A percentile compares a stretch with the other conserved stretches of the same genome.
Conservation (phyloP, 2,888 invertebrate species). For the Limnephilus marmoratus region DNA sequence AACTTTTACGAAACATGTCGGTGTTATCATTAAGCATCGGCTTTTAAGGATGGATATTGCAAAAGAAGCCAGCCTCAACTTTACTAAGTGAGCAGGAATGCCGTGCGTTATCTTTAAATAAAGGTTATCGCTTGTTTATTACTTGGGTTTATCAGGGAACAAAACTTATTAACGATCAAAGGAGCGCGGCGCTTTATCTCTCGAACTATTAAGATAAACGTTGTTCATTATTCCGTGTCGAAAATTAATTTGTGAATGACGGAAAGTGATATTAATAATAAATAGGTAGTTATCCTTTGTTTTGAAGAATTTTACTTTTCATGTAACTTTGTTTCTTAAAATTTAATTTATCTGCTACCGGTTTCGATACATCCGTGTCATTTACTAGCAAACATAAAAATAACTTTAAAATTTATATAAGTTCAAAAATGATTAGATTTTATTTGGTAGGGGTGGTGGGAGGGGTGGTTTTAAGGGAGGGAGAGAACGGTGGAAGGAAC, state of each 20-base stretch:
- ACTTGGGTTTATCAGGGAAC: neutral
- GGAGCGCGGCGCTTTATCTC: conserved; percentile 1
- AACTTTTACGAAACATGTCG: neutral
- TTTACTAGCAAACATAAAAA: too few species aligned
- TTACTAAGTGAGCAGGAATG: neutral
- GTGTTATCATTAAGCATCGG: neutral
- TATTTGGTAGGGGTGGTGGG: too few species aligned
- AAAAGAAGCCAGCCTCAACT: neutral
- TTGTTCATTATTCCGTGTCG: neutral
- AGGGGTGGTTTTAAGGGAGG: too few species aligned
- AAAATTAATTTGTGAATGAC: neutral
- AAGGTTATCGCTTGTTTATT: conserved; percentile 31
- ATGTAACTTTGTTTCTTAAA: too few species aligned
- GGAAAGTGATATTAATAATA: conserved; percentile 2
- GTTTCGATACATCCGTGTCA: too few species aligned
- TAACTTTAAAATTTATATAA: too few species aligned
- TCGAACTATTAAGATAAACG: neutral
- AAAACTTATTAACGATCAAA: conserved; percentile 5
- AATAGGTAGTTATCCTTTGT: neutral
- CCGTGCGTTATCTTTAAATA: neutral
- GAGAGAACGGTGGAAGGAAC: too few species aligned
- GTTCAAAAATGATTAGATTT: too few species aligned
- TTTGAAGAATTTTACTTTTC: too few species aligned
- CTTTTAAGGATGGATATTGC: neutral
- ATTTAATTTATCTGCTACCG: too few species aligned